phyloP scores from a whole-genome alignment of 2,113 vertebrate genomes.

The Sinocyclocheilus rhinocerous region DNA sequence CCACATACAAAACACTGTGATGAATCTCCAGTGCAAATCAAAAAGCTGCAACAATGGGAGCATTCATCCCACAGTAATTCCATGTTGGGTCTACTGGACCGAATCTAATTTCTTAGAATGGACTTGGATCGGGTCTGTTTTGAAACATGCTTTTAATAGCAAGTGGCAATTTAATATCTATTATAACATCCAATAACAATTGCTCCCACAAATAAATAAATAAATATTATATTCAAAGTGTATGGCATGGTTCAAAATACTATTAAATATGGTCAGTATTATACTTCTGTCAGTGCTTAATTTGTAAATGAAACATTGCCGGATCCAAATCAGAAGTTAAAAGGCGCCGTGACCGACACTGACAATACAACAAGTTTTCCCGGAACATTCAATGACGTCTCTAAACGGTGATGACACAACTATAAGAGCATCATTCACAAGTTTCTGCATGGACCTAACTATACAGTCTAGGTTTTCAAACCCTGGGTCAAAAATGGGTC shows the following conservation, averaged over 20 bases:
- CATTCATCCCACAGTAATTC: slow-evolving; percentile 2
- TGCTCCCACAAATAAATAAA: background rate
- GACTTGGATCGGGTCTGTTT: background rate
- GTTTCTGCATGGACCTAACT: no score
- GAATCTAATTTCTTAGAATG: background rate
- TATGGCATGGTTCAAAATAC: background rate
- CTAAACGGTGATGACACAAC: no score
- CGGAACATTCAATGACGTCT: no score
- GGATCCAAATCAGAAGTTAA: no score
- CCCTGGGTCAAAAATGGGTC: no score
- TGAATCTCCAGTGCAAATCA: background rate
- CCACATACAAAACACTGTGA: slow-evolving; percentile 13
- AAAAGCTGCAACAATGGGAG: background rate
- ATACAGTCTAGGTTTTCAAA: no score
- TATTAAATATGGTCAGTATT: background rate
- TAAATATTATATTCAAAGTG: background rate
- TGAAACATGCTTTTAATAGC: background rate
- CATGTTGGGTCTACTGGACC: background rate
- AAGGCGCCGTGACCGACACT: no score
- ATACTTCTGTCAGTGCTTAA: no score
- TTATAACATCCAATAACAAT: background rate
- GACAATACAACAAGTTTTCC: no score
- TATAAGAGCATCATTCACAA: no score
- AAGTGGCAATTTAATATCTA: background rate
- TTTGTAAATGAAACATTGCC: no score